Conservation (phyloP, 2,797 vertebrate genomes). For the Todus mexicanus region DNA sequence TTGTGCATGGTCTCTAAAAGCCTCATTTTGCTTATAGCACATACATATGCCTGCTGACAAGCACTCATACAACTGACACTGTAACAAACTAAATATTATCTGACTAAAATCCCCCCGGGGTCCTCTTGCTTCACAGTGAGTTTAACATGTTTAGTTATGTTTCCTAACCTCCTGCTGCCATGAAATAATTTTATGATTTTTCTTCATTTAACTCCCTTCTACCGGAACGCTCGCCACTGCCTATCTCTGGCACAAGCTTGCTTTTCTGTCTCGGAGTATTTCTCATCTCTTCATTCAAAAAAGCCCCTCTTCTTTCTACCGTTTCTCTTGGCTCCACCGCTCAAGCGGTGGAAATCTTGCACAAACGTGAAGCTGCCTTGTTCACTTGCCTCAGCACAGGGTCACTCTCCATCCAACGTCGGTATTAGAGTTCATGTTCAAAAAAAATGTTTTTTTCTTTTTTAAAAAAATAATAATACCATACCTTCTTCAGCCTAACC, state of each 20-base stretch:
- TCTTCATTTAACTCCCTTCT: not conserved
- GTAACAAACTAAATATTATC: conserved; percentile 57
- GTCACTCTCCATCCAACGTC: not conserved
- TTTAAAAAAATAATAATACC: not conserved
- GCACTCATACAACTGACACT: conserved; percentile 58
- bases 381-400: not conserved
- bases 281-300: not conserved
- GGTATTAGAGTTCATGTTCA: too few species aligned
- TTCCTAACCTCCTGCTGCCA: conserved; percentile 29
- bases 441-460: not conserved
- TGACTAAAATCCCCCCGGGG: conserved; percentile 55
- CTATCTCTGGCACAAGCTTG: not conserved
- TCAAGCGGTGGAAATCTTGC: not conserved
- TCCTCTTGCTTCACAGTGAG: conserved; percentile 42
- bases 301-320: not conserved
- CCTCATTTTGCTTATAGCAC: conserved; percentile 40
- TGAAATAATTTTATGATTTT: conserved; percentile 9
- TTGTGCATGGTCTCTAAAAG: conserved; percentile 31
- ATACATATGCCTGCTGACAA: conserved; percentile 61
- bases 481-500: not conserved
- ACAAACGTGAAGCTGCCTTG: not conserved
- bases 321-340: not conserved
- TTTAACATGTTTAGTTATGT: conserved; percentile 58
- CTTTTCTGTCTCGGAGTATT: not conserved
- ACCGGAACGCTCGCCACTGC: not conserved